Evolutionary conservation across 2,888 invertebrate genomes (phyloP).

Genomic region (Rugalucina vietnamica): DNA sequence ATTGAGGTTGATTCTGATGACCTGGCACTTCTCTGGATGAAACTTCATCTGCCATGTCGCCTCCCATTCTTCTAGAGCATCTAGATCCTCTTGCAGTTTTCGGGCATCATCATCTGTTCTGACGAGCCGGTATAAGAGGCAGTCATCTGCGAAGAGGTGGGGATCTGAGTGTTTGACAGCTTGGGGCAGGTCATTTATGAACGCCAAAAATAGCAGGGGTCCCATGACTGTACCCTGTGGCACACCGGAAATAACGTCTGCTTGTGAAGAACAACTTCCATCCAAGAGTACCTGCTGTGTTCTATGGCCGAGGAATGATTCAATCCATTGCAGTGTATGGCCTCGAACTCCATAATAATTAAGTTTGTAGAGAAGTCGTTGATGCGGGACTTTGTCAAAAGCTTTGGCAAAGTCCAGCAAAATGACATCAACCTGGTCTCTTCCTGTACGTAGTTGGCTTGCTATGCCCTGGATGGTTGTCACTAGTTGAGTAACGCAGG

Average conservation of each 20-base stretch:
- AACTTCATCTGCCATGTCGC: constrained; percentile 35
- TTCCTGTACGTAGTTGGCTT: neutral
- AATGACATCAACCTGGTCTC: neutral
- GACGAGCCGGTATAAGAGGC: neutral
- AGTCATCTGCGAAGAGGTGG: neutral
- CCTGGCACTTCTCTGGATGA: constrained; percentile 19
- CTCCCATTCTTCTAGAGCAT: constrained; percentile 22
- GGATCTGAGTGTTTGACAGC: neutral
- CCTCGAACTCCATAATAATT: neutral
- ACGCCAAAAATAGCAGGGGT: neutral
- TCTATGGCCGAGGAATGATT: neutral
- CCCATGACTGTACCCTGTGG: neutral
- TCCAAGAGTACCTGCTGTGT: neutral
- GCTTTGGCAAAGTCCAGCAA: neutral
- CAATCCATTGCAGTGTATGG: neutral
- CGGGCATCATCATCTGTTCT: neutral
- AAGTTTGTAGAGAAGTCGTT: constrained; percentile 9
- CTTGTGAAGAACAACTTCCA: neutral
- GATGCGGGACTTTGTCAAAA: neutral
- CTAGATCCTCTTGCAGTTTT: constrained; percentile 13
- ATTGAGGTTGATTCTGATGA: neutral
- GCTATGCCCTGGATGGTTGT: neutral
- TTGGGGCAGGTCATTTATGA: neutral
- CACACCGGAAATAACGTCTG: neutral
- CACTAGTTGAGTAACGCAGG: neutral